Evolutionary conservation across 1,140 invertebrate species (phyloP).

Genomic region (Acyrthosiphon pisum): DNA sequence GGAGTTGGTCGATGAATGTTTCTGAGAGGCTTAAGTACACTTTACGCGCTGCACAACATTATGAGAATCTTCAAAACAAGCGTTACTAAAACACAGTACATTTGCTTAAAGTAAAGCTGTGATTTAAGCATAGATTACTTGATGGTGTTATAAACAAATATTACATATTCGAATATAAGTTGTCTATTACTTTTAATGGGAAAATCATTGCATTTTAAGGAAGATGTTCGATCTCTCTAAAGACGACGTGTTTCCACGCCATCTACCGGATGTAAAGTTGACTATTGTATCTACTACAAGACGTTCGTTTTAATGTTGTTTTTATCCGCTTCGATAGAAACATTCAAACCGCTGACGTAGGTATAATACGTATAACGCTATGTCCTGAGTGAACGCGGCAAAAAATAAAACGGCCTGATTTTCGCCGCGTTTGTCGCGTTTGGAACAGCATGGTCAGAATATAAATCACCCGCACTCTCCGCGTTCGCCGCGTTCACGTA

Average conservation of each 20-base stretch:
- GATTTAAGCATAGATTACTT: not conserved
- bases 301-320: not conserved
- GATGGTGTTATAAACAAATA: not conserved
- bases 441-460: no score
- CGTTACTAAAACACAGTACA: not conserved
- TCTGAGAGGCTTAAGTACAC: not conserved
- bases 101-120: not conserved
- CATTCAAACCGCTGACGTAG: no score
- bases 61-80: not conserved
- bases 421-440: no score
- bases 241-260: not conserved
- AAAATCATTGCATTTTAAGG: not conserved
- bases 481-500: no score
- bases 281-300: not conserved
- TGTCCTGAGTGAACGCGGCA: no score
- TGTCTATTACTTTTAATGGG: not conserved
- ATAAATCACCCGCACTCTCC: no score
- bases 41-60: not conserved
- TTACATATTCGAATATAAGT: not conserved
- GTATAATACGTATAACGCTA: no score
- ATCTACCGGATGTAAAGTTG: not conserved
- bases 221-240: not conserved
- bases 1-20: not conserved
- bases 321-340: not conserved
- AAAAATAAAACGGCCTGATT: no score